A percentile compares a stretch with the other conserved stretches of the same genome.
Conservation (phyloP, 2,888 invertebrate genomes). For the Xestobium rufovillosum region DNA sequence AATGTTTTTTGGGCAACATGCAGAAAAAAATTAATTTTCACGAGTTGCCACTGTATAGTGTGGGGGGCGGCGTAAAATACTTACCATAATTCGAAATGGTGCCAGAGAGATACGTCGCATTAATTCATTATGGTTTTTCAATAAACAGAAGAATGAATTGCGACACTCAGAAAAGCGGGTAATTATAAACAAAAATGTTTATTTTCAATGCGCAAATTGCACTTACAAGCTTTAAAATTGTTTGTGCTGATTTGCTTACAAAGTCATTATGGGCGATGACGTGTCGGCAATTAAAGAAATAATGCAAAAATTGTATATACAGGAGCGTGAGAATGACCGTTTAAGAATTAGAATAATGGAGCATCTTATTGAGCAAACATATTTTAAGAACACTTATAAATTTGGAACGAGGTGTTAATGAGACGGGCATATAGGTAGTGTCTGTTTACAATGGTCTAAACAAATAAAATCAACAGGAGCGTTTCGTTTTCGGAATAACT, state of each 20-base stretch:
- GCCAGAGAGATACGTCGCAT: too few relatives aligned
- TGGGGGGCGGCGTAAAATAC: too few relatives aligned
- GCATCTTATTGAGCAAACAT: neutral
- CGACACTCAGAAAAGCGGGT: too few relatives aligned
- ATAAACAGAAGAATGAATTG: too few relatives aligned
- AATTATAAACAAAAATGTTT: too few relatives aligned
- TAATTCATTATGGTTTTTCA: too few relatives aligned
- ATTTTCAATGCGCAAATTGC: too few relatives aligned
- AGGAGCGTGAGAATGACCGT: neutral
- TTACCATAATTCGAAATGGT: too few relatives aligned
- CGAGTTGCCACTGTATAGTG: too few relatives aligned
- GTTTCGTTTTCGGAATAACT: constrained; percentile 19
- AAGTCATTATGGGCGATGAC: neutral
- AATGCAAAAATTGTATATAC: neutral
- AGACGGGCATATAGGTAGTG: constrained; percentile 27
- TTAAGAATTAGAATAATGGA: constrained; percentile 1
- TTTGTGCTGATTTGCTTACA: neutral
- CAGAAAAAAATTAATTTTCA: too few relatives aligned
- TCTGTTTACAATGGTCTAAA: constrained; percentile 26
- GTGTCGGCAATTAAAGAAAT: neutral
- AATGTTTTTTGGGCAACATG: too few relatives aligned
- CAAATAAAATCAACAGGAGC: constrained; percentile 26
- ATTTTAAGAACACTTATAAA: constrained; percentile 28
- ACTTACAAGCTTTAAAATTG: too few relatives aligned
- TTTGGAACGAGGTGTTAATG: constrained; percentile 34